Evolutionary conservation across 2,888 invertebrate genomes (phyloP).

Genomic region (Polia nebulosa): DNA sequence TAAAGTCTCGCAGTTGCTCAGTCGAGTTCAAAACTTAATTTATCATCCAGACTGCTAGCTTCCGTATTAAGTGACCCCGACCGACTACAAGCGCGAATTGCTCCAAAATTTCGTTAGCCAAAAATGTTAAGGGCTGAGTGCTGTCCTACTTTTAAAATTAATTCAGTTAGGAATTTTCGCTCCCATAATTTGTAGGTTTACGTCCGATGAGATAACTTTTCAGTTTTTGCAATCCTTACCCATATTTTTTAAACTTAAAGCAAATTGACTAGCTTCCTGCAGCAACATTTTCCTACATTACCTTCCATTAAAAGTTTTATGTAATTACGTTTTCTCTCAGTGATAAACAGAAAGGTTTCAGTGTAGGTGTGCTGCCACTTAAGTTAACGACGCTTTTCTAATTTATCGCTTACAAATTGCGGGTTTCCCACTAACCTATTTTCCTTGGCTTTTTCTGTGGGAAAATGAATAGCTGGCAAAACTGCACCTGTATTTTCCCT

Average conservation of each 20-base stretch:
- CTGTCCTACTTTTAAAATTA: conserved; percentile 65
- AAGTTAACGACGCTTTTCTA: conserved; percentile 42
- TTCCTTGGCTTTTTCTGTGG: conserved; percentile 24
- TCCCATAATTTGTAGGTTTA: conserved; percentile 53
- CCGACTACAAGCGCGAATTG: conserved; percentile 32
- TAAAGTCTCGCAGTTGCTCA: neutral
- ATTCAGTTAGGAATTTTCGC: conserved; percentile 62
- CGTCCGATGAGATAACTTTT: conserved; percentile 63
- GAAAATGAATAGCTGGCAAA: conserved; percentile 31
- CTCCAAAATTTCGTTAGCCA: conserved; percentile 47
- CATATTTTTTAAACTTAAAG: conserved; percentile 51
- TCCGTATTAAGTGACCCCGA: conserved; percentile 22
- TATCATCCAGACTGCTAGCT: neutral
- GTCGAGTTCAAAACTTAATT: conserved; percentile 14
- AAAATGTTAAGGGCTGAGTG: conserved; percentile 40
- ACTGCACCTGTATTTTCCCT: conserved; percentile 35
- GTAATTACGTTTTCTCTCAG: conserved; percentile 36
- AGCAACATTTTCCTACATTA: conserved; percentile 45
- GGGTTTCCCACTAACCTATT: conserved; percentile 47
- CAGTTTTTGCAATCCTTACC: conserved; percentile 50
- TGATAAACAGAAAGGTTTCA: conserved; percentile 30
- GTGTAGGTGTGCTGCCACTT: conserved; percentile 38
- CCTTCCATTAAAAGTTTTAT: conserved; percentile 52
- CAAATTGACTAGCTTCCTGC: conserved; percentile 43
- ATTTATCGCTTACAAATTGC: conserved; percentile 55